Percentiles rank a stretch among this genome's conserved stretches.
These are phyloP conservation scores for Dinocampus coccinellae DNA, from an alignment of 2,888 invertebrate genomes.

Conservation along the genomic window DNA sequence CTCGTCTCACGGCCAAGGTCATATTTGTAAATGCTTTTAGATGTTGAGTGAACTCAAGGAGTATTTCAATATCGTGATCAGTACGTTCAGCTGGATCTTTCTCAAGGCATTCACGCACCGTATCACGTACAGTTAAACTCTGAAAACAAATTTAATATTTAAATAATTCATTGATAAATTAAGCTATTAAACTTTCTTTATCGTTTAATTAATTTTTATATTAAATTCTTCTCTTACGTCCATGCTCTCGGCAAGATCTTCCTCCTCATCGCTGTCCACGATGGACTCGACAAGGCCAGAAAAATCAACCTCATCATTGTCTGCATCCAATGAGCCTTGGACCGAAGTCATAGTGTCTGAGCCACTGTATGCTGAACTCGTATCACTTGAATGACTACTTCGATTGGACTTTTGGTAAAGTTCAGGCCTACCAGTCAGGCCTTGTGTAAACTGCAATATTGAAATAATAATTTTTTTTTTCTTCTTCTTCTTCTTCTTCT, in stretches of 20 bases:
- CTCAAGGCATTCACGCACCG: constrained; percentile 96
- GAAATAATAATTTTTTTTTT: no score
- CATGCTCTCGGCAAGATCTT: constrained; percentile 91
- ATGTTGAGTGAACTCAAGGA: constrained; percentile 97
- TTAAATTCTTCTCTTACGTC: constrained; percentile 73
- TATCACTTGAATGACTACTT: constrained; percentile 91
- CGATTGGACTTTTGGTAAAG: constrained; percentile 87
- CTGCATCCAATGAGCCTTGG: constrained; percentile 84
- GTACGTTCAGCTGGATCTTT: constrained; percentile 96
- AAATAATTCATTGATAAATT: not conserved
- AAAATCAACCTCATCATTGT: constrained; percentile 86
- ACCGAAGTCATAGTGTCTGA: constrained; percentile 96
- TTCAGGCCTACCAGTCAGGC: constrained; percentile 74
- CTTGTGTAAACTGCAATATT: constrained; percentile 64
- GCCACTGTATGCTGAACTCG: constrained; percentile 96
- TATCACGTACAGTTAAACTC: constrained; percentile 92
- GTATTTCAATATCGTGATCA: constrained; percentile 95
- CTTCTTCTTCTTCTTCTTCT: no score
- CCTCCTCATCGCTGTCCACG: constrained; percentile 96
- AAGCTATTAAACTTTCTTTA: not conserved
- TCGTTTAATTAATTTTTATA: not conserved
- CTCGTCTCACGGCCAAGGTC: constrained; percentile 93
- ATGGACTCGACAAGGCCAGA: constrained; percentile 95
- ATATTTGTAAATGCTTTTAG: constrained; percentile 98
- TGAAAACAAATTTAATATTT: constrained; percentile 60